phyloP scores from a whole-genome alignment of 2,888 invertebrate genomes.

The Neoaliturus tenellus region DNA sequence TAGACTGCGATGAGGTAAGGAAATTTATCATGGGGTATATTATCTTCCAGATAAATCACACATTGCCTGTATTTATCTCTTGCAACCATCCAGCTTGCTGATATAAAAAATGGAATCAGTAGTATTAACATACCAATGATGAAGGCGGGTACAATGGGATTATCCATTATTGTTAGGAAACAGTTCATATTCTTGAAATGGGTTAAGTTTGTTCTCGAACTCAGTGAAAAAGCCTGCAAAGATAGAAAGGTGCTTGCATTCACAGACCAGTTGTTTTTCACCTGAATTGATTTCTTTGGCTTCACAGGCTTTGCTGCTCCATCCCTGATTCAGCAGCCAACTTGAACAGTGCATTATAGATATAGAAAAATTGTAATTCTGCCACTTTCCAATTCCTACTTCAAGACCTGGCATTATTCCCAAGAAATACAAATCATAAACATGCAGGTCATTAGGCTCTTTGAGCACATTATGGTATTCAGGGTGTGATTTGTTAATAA shows the following conservation, averaged over 20 bases:
- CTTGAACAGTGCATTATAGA: background rate
- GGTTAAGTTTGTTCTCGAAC: background rate
- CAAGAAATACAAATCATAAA: background rate
- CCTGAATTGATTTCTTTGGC: background rate
- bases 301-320: background rate
- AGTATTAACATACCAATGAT: background rate
- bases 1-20: background rate
- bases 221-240: background rate
- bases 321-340: background rate
- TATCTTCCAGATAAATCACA: constrained; percentile 15
- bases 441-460: background rate
- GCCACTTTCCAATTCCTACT: background rate
- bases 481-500: background rate
- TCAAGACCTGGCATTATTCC: constrained; percentile 19
- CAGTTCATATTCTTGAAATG: background rate
- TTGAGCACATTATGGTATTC: background rate
- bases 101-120: background rate
- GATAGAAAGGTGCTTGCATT: background rate
- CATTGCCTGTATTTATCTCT: background rate
- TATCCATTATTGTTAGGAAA: background rate
- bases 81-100: too few relatives aligned
- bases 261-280: background rate
- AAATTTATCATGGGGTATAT: background rate
- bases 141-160: background rate
- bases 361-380: background rate